A percentile compares a stretch with the other conserved stretches of the same genome.
Evolutionary conservation across 92 coral and sea anemone species (phyloP).

Genomic region (Epizoanthus stellaris): DNA sequence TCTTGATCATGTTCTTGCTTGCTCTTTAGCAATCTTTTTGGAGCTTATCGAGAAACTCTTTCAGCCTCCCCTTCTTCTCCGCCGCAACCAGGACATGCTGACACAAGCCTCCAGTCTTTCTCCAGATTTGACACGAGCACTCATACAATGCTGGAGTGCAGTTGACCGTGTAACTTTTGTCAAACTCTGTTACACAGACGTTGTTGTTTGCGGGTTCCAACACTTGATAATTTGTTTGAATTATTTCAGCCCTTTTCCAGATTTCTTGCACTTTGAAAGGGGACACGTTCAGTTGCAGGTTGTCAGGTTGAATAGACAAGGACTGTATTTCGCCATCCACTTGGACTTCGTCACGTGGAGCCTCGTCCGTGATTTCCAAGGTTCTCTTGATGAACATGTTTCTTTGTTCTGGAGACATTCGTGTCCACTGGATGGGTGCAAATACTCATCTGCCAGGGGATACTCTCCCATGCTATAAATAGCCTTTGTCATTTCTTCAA

Average conservation of each 20-base stretch:
- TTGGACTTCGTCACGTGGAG: not conserved
- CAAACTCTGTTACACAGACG: no score
- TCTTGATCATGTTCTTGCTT: not conserved
- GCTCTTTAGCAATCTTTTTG: not conserved
- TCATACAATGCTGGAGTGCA: no score
- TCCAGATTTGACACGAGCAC: no score
- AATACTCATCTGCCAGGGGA: conserved; percentile 17
- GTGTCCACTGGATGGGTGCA: conserved; percentile 24
- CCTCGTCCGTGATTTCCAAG: not conserved
- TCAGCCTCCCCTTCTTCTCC: not conserved
- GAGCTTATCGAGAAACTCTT: not conserved
- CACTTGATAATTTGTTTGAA: conserved; percentile 11
- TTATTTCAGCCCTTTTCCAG: conserved; percentile 27
- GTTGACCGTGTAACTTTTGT: no score
- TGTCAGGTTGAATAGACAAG: conserved; percentile 11
- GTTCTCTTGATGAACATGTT: not conserved
- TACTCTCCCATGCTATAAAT: conserved; percentile 44
- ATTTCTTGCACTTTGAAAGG: conserved; percentile 3
- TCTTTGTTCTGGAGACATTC: conserved; percentile 6
- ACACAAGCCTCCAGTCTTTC: no score
- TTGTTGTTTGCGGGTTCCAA: conserved; percentile 16
- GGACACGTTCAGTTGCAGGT: conserved; percentile 2
- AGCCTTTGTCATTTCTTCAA: conserved; percentile 31
- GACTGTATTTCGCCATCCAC: not conserved
- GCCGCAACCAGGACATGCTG: not conserved